Evolutionary conservation across 2,888 invertebrate species (phyloP).

Genomic region (Drosophila monieri): DNA sequence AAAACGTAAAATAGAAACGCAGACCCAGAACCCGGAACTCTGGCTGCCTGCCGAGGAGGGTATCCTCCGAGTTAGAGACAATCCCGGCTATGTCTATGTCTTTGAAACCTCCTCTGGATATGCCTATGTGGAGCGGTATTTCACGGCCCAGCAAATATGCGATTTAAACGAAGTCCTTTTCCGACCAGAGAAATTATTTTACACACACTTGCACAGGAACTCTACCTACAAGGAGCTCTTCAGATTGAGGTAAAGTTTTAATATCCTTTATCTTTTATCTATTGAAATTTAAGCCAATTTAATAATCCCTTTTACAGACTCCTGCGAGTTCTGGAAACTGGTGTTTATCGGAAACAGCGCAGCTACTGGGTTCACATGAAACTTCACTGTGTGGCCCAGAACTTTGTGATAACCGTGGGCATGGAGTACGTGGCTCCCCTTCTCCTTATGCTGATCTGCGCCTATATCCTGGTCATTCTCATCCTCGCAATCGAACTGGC

Average conservation of each 20-base stretch:
- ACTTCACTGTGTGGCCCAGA: conserved; percentile 76
- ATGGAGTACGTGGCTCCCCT: conserved; percentile 82
- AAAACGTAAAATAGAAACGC: conserved; percentile 60
- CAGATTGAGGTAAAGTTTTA: conserved; percentile 66
- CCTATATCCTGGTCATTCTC: conserved; percentile 66
- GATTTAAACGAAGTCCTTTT: conserved; percentile 82
- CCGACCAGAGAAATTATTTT: conserved; percentile 67
- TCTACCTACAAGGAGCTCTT: conserved; percentile 81
- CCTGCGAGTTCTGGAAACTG: conserved; percentile 78
- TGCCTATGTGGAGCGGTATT: conserved; percentile 71
- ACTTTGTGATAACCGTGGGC: conserved; percentile 77
- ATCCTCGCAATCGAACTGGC: conserved; percentile 71
- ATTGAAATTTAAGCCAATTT: background rate
- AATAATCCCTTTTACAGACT: conserved; percentile 50
- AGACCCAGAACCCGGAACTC: conserved; percentile 56
- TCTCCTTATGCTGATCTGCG: conserved; percentile 74
- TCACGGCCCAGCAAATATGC: conserved; percentile 80
- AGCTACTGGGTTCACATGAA: conserved; percentile 75
- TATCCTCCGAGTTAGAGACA: conserved; percentile 70
- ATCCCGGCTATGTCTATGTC: conserved; percentile 80
- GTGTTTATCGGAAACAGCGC: conserved; percentile 74
- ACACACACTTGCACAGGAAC: conserved; percentile 69
- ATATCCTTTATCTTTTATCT: background rate
- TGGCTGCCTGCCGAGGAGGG: conserved; percentile 77
- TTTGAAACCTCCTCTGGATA: conserved; percentile 77